Evolutionary conservation across 2,113 vertebrate species (phyloP).

Genomic region (Callipepla squamata): DNA sequence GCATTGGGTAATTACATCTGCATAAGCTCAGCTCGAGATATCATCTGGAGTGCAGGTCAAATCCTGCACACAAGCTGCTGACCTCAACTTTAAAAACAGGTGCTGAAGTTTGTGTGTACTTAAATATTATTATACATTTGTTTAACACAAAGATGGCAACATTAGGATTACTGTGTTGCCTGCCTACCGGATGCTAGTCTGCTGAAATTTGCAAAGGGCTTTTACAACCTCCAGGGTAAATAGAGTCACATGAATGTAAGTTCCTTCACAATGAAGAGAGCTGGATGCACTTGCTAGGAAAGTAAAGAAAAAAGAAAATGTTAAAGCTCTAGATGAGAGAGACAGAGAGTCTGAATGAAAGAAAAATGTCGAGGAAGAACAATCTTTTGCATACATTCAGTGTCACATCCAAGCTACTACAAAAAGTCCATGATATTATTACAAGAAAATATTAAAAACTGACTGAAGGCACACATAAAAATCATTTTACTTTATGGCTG

Average conservation of each 20-base stretch:
- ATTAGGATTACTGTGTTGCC: not conserved
- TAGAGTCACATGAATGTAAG: not conserved
- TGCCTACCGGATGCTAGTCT: not conserved
- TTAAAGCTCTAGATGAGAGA: not conserved
- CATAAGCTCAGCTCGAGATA: not conserved
- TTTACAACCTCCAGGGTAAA: not conserved
- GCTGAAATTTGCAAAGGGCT: not conserved
- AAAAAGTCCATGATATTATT: conserved; percentile 27
- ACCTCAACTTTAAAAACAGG: not conserved
- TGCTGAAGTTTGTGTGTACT: not conserved
- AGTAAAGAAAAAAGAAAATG: conserved; percentile 1
- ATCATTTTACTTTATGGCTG: conserved; percentile 28
- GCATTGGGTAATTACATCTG: conserved; percentile 5
- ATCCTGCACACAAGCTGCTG: not conserved
- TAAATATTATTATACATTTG: not conserved
- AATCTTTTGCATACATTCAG: not conserved
- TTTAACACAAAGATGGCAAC: not conserved
- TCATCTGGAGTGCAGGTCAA: not conserved
- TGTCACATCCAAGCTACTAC: conserved; percentile 19
- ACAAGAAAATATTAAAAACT: conserved; percentile 3
- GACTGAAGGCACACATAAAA: conserved; percentile 45
- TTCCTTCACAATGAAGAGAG: not conserved
- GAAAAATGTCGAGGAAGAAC: not conserved
- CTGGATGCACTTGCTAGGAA: not conserved
- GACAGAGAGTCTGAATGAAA: not conserved